These are phyloP conservation scores for Benitochromis conjunctus DNA, from an alignment of 2,113 vertebrate genomes.

Conservation along the genomic window DNA sequence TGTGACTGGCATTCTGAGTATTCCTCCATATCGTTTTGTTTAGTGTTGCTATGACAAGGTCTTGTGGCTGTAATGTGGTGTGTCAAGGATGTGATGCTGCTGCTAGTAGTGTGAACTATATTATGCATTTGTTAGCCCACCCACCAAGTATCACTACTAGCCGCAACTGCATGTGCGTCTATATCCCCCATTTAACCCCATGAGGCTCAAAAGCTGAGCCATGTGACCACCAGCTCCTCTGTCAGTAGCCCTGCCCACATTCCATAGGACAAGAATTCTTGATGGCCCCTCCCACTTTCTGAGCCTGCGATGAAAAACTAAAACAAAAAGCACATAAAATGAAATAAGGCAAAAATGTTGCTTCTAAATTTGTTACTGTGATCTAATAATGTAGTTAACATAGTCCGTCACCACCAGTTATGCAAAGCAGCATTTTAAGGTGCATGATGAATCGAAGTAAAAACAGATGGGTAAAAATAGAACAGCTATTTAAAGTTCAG, in stretches of 20 bases:
- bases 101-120: too few species aligned
- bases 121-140: too few species aligned
- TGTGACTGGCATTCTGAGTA: too few species aligned
- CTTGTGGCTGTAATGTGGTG: too few species aligned
- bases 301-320: background rate
- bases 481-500: background rate
- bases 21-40: too few species aligned
- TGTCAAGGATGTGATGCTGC: too few species aligned
- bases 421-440: background rate
- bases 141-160: too few species aligned
- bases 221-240: slow-evolving; percentile 6
- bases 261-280: slow-evolving; percentile 2
- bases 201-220: background rate
- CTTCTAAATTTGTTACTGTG: background rate
- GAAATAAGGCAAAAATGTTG: background rate
- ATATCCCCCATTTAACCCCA: background rate
- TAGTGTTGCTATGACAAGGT: too few species aligned
- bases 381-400: background rate
- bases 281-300: background rate
- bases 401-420: background rate
- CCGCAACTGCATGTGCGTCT: background rate
- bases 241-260: background rate
- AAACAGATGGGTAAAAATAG: background rate
- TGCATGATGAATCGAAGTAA: background rate
- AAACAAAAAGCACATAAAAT: background rate